Percentiles rank a stretch among this genome's conserved stretches.
phyloP scores from a whole-genome alignment of 2,888 invertebrate genomes.

The Blera fallax region DNA sequence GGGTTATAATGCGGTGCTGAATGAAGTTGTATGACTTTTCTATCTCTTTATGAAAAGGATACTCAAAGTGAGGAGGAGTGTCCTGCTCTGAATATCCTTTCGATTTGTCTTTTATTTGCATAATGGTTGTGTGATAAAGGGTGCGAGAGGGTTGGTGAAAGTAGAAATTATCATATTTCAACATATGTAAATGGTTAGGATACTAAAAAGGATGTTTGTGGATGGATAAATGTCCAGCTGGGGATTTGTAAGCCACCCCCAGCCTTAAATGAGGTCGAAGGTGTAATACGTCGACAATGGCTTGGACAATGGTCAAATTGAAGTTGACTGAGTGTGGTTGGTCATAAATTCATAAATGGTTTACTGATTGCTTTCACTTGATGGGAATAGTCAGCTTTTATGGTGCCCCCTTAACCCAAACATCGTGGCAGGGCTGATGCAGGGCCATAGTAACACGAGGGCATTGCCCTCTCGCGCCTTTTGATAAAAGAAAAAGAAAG shows the following conservation, averaged over 20 bases:
- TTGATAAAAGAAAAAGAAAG: too few relatives aligned
- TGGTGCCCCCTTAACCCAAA: too few relatives aligned
- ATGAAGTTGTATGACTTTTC: slow-evolving; percentile 20
- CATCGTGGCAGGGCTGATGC: too few relatives aligned
- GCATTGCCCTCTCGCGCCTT: too few relatives aligned
- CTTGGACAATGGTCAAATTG: not conserved
- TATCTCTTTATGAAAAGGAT: not conserved
- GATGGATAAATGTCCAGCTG: not conserved
- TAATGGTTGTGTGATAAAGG: slow-evolving; percentile 30
- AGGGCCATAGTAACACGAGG: too few relatives aligned
- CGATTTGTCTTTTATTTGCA: slow-evolving; percentile 55
- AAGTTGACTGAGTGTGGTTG: not conserved
- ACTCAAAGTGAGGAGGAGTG: not conserved
- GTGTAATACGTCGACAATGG: not conserved
- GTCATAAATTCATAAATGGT: slow-evolving; percentile 20
- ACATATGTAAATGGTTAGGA: slow-evolving; percentile 17
- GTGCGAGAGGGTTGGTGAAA: not conserved
- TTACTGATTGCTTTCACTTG: not conserved
- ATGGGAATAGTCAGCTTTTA: too few relatives aligned
- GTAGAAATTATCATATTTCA: slow-evolving; percentile 33
- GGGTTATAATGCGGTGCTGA: not conserved
- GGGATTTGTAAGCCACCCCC: not conserved
- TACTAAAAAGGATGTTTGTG: not conserved
- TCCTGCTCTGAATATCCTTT: slow-evolving; percentile 31
- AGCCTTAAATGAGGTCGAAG: not conserved